Conservation (phyloP, 2,797 vertebrate species). For the Crax fasciolata region DNA sequence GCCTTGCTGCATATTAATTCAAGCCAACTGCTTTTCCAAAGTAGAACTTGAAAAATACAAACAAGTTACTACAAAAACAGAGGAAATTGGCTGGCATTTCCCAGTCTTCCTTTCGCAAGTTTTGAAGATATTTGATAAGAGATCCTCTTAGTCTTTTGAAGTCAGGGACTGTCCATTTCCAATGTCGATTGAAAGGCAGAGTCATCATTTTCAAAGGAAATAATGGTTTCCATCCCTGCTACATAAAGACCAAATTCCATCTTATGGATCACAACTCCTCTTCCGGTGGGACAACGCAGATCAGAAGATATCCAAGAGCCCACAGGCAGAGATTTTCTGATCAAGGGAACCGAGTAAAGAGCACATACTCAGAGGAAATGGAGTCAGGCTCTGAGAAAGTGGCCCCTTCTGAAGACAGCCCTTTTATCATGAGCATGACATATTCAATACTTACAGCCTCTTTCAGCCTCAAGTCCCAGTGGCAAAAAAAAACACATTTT, state of each 20-base stretch:
- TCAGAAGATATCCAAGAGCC: neutral
- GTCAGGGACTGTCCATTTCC: neutral
- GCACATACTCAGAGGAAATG: neutral
- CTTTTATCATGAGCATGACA: neutral
- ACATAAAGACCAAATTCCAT: neutral
- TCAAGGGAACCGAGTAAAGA: neutral
- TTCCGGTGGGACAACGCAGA: neutral
- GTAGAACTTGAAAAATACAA: neutral
- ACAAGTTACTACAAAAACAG: conserved; percentile 49
- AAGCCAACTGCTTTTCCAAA: conserved; percentile 28
- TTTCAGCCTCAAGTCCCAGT: neutral
- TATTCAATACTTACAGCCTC: neutral
- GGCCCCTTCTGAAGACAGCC: neutral
- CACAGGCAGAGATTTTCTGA: neutral
- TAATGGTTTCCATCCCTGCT: neutral
- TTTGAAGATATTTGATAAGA: conserved; percentile 69
- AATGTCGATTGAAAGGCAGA: neutral
- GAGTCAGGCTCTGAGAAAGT: neutral
- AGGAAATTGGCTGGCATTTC: conserved; percentile 66
- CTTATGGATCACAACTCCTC: neutral
- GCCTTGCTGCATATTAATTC: conserved; percentile 2
- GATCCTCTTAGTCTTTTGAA: conserved; percentile 54
- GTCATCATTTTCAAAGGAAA: conserved; percentile 26
- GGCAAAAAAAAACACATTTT: conserved; percentile 9
- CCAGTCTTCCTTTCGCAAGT: conserved; percentile 62